A percentile compares a stretch with the other conserved stretches of the same genome.
Conservation (phyloP, 2,797 vertebrate genomes). For the Gouania willdenowi region DNA sequence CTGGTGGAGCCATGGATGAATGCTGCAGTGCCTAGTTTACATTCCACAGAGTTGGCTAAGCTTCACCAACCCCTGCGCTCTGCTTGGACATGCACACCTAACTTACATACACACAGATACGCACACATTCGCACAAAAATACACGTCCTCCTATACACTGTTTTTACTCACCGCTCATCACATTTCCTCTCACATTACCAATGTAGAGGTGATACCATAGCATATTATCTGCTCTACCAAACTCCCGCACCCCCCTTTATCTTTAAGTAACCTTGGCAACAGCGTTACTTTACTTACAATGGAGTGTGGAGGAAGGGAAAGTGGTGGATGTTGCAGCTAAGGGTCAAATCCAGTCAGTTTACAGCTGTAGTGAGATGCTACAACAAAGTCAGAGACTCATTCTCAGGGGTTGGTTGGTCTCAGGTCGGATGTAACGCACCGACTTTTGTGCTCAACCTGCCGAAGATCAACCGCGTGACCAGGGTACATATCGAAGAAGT, state of each 20-base stretch:
- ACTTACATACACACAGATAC: neutral
- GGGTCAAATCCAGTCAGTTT: conserved; percentile 33
- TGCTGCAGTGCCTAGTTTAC: conserved; percentile 65
- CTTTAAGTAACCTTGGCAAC: conserved; percentile 57
- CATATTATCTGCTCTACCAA: conserved; percentile 29
- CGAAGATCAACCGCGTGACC: conserved; percentile 36
- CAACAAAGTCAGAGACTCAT: conserved; percentile 27
- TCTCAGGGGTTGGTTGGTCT: conserved; percentile 46
- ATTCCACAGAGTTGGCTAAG: conserved; percentile 55
- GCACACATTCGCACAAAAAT: neutral
- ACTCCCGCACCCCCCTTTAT: neutral
- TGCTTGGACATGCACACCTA: conserved; percentile 8
- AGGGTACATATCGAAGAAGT: conserved; percentile 7
- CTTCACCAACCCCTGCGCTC: conserved; percentile 43
- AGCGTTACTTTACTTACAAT: conserved; percentile 43
- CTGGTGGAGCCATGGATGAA: conserved; percentile 25
- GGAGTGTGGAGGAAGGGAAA: conserved; percentile 2
- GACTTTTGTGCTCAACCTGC: conserved; percentile 29
- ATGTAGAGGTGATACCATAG: conserved; percentile 36
- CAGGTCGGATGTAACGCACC: conserved; percentile 1
- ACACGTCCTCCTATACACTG: neutral
- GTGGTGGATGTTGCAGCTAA: conserved; percentile 10
- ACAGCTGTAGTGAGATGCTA: conserved; percentile 26
- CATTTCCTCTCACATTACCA: conserved; percentile 17
- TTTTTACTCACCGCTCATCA: neutral